Conservation (phyloP, 2,113 vertebrate genomes). For the Ursus arctos region DNA sequence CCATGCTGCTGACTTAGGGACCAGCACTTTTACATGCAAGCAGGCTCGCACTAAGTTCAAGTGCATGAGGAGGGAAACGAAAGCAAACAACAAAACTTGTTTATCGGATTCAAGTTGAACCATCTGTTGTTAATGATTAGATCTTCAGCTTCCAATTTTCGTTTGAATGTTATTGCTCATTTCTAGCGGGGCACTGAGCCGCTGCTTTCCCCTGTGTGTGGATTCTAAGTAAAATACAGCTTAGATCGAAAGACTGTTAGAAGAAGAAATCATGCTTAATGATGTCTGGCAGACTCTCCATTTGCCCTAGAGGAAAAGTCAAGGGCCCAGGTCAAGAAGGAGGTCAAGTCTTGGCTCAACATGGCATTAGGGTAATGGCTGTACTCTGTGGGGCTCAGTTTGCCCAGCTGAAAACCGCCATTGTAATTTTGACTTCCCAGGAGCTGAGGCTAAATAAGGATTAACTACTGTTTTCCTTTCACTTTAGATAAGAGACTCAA, state of each 20-base stretch:
- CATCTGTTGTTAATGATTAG: constrained; percentile 91
- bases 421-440: not conserved
- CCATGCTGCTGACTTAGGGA: constrained; percentile 54
- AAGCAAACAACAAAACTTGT: constrained; percentile 84
- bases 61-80: constrained; percentile 11
- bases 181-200: constrained; percentile 83
- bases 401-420: constrained; percentile 18
- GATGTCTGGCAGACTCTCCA: constrained; percentile 78
- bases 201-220: constrained; percentile 77
- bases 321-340: constrained; percentile 17
- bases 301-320: constrained; percentile 63
- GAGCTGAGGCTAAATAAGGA: constrained; percentile 36
- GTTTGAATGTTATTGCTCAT: constrained; percentile 90
- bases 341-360: constrained; percentile 55
- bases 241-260: constrained; percentile 84
- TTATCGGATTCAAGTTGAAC: constrained; percentile 88
- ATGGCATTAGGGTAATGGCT: not conserved
- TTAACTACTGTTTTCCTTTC: constrained; percentile 68
- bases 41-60: constrained; percentile 61
- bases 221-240: constrained; percentile 86
- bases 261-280: constrained; percentile 85
- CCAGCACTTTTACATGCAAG: constrained; percentile 63
- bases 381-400: constrained; percentile 2
- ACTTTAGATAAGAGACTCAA: constrained; percentile 74
- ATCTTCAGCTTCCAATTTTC: constrained; percentile 90